phyloP scores from a whole-genome alignment of 2,888 invertebrate species.

The Dendrolimus pini region DNA sequence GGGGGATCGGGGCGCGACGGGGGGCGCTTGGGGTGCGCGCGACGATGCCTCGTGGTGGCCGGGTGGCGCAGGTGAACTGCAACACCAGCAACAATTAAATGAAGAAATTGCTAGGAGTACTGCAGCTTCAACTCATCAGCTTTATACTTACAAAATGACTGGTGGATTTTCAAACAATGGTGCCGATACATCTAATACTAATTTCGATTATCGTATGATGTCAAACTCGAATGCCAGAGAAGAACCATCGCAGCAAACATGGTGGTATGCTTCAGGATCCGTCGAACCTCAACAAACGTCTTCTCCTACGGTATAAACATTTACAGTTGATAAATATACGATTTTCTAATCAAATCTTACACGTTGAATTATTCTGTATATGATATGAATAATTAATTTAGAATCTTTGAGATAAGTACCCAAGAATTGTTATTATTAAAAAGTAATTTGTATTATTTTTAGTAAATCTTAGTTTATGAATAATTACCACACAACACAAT shows the following conservation, averaged over 20 bases:
- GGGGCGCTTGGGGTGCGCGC: conserved; percentile 77
- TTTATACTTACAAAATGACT: conserved; percentile 92
- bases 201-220: conserved; percentile 85
- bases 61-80: conserved; percentile 66
- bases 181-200: conserved; percentile 77
- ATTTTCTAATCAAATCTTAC: no score
- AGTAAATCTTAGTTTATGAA: no score
- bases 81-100: conserved; percentile 70
- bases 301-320: conserved; percentile 59
- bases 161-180: conserved; percentile 86
- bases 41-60: conserved; percentile 76
- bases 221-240: conserved; percentile 74
- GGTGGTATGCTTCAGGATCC: conserved; percentile 86
- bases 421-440: no score
- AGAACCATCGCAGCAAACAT: conserved; percentile 69
- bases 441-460: no score
- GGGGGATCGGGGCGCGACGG: conserved; percentile 73
- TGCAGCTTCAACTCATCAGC: conserved; percentile 79
- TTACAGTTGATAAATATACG: not conserved
- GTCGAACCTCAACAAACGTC: conserved; percentile 72
- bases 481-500: no score
- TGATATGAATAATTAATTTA: no score
- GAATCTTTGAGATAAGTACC: no score
- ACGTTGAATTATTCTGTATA: no score
- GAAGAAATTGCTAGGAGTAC: conserved; percentile 67